Evolutionary conservation across 2,888 invertebrate species (phyloP), one percentile per base, ranked within the genome.

Genomic region (Melinopterus prodromus): DNA sequence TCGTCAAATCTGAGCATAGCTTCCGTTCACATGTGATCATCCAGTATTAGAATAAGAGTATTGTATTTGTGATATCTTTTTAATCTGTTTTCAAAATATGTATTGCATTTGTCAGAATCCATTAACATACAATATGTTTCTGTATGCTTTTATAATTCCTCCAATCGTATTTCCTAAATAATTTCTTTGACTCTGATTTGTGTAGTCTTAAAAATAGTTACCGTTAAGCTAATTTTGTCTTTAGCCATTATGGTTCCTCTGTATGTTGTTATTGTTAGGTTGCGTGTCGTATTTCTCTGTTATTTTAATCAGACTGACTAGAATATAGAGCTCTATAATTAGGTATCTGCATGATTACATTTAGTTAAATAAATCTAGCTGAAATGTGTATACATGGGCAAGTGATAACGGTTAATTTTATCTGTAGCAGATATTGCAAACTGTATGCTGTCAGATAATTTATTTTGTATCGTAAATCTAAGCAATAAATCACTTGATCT

Each of bases 11-110:
- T 69, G 70, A 77, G 77, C 15, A 16, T 77, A n/a, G 70, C 77
- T 12, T 77, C 77, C 15, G 70, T 69, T 35, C 74, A 74, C 35
- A 74, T 74, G 74, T 74, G 74, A 74, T 74, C 36, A 35, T 74
- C 37, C 53, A 53, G 53, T 53, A 53, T 53, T 53, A 53, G 53
- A 53, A 12, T 53, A 53, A 53, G 53, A 53, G 7, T 26, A 26
- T 53, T 53, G 53, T 9, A 26, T 26, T 26, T 53, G 53, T 53
- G 53, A 53, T 53, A 53, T 53, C 53, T 53, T 53, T 53, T 53
- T 53, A 53, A 9, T 1, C 53, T 9, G 53, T 53, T 53, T 1
- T 53, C 35, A 74, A 16, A 26, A 9, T 16, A 74, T 37, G 37
- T 36, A 74, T 15, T 71, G n/a, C 16, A 9, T 71, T 71, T 26